phyloP scores from a whole-genome alignment of 2,797 vertebrate genomes.

The Anabacerthia variegaticeps region DNA sequence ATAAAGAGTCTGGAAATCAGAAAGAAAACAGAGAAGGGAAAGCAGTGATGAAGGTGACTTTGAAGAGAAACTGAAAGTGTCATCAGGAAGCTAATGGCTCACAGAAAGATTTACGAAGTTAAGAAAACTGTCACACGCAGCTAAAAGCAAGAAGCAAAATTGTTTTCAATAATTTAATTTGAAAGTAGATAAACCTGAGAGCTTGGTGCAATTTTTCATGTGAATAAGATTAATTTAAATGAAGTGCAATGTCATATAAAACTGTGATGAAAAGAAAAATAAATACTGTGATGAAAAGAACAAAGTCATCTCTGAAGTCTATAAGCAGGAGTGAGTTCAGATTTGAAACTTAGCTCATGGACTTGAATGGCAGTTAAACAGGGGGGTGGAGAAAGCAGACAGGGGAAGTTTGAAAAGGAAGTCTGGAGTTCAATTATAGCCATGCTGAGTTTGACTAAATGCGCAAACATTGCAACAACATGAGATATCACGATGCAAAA shows the following conservation, averaged over 20 bases:
- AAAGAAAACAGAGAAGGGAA: not conserved
- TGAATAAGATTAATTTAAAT: not conserved
- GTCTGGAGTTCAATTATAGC: not conserved
- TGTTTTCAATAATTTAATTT: not conserved
- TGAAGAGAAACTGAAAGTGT: not conserved
- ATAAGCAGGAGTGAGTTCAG: not conserved
- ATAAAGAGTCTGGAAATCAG: not conserved
- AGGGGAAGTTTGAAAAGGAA: not conserved
- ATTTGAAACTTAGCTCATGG: not conserved
- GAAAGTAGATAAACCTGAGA: not conserved
- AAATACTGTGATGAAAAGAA: not conserved
- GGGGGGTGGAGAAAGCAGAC: not conserved
- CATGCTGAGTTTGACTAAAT: not conserved
- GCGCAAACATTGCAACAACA: not conserved
- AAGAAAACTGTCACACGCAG: not conserved
- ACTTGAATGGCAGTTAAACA: not conserved
- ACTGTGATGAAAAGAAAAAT: not conserved
- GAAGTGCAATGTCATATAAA: not conserved
- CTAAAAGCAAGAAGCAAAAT: not conserved
- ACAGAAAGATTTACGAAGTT: not conserved
- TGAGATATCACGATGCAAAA: not conserved
- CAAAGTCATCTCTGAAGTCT: rapidly evolving
- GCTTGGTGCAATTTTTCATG: not conserved
- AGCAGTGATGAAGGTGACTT: not conserved
- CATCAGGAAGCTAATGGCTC: not conserved